Evolutionary conservation across 2,797 vertebrate species (phyloP).

Genomic region (Euphonia xanthogaster): DNA sequence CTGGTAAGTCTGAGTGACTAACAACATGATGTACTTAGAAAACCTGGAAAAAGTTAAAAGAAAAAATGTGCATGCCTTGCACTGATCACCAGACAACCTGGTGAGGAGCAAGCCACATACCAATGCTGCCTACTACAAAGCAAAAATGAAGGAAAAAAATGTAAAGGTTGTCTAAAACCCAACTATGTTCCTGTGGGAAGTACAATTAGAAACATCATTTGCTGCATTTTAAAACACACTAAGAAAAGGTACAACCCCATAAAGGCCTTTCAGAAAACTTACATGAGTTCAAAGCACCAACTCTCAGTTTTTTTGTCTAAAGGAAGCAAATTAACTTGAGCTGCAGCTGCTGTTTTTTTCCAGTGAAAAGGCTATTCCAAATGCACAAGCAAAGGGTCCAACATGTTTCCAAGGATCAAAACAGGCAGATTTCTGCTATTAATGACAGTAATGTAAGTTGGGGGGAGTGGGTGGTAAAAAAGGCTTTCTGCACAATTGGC

Average conservation of each 20-base stretch:
- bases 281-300: background rate
- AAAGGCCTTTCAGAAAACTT: background rate
- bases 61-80: background rate
- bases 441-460: background rate
- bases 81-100: background rate
- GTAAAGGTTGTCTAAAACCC: background rate
- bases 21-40: background rate
- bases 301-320: background rate
- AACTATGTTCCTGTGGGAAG: background rate
- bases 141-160: background rate
- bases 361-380: background rate
- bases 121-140: background rate
- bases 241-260: background rate
- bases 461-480: accelerated
- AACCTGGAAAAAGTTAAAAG: background rate
- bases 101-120: background rate
- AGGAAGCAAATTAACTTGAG: background rate
- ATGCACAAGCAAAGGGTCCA: background rate
- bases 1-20: background rate
- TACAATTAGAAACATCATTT: background rate
- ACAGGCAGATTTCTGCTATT: background rate
- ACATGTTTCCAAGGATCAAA: background rate
- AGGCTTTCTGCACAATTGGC: background rate
- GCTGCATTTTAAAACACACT: background rate
- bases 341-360: background rate